Evolutionary conservation across 2,888 invertebrate species (phyloP), one percentile per base, ranked within the genome.

Genomic region (Lampropteryx suffumata): DNA sequence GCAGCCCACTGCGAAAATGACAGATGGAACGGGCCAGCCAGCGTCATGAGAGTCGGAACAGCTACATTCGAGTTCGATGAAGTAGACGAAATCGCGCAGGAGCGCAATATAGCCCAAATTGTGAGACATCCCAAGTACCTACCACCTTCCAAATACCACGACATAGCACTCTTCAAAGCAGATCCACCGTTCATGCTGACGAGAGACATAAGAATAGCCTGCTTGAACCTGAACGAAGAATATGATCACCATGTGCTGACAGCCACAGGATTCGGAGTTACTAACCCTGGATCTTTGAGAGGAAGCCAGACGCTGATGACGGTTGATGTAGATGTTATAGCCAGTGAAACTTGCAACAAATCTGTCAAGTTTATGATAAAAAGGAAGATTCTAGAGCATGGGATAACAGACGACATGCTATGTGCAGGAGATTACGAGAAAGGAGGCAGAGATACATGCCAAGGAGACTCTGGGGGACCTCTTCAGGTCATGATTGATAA

Each of bases 191-290:
- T 93, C 7, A 63, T 76, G 1, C 78, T 93, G 4, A 91, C 77
- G 33, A 78, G 91, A 24, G 89, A 91, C 50, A 91, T 94, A 12
- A 79, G 92, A 53, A 94, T 94, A 0, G 92, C 93, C 0, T 94
- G 94, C 66, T 75, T 94, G 3, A 90, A 90, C 43, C 55, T 75
- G 1, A 67, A 75, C 1, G 58, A 75, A 7, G 50, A 72, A 8
- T 64, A 81, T 0, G 60, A 60, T 0, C 57, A 67, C 9, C 61
- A 55, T 0, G 86, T 79, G 39, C 81, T 92, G 4, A 92, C 92
- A 1, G 94, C 92, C 0, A 91, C 91, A 26, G 94, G 94, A 3
- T 94, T 93, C 75, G 94, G 94, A 1, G 91, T 91, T 47, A 91
- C 91, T 0, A 64, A 71, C 10, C 82, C 89, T 12, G 91, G 90